Evolutionary conservation across 2,888 invertebrate genomes (phyloP), one percentile per base, ranked within the genome.

Genomic region (Acholoe squamosa): DNA sequence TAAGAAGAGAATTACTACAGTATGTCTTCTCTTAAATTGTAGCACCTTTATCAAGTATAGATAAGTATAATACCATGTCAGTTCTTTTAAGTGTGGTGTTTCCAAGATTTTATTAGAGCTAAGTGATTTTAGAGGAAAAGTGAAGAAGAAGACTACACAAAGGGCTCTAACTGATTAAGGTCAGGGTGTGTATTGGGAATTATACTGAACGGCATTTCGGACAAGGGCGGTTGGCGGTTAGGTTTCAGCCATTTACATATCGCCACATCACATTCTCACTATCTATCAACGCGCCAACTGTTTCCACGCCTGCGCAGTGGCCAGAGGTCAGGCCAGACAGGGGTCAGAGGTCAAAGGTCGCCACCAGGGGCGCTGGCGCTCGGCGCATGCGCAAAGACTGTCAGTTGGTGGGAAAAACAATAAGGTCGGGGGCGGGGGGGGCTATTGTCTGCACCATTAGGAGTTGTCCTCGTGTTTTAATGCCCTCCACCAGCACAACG

Each of bases 161-260:
- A 43, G 43, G 43, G 43, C n/a, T n/a, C n/a, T n/a, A n/a, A n/a
- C n/a, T n/a, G n/a, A 10, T 10, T 3, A 43, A 7, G 43, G 10
- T 43, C 10, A 10, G 43, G 43, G 43, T 43, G 43, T 3, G 43
- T 43, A 43, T 43, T 43, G 43, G 43, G 43, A 43, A 43, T 43
- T 43, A n/a, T n/a, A 43, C 5, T 43, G 43, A 43, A 43, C 3
- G 3, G 10, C 43, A 43, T 3, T 43, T 43, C 3, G 43, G 43
- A 43, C 43, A 43, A 43, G 43, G 43, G 10, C 22, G 19, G 14
- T 14, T 25, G 71, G 3, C 31, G 71, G 71, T 71, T 71, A 71
- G 71, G 25, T 71, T 71, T 71, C 71, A 71, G 5, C 31, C n/a
- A 71, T 71, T 71, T 71, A 71, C 71, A 71, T 71, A 71, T 71